Base-by-base conservation (phyloP, 2,113 vertebrate species). In the Leiothrix lutea region DNA sequence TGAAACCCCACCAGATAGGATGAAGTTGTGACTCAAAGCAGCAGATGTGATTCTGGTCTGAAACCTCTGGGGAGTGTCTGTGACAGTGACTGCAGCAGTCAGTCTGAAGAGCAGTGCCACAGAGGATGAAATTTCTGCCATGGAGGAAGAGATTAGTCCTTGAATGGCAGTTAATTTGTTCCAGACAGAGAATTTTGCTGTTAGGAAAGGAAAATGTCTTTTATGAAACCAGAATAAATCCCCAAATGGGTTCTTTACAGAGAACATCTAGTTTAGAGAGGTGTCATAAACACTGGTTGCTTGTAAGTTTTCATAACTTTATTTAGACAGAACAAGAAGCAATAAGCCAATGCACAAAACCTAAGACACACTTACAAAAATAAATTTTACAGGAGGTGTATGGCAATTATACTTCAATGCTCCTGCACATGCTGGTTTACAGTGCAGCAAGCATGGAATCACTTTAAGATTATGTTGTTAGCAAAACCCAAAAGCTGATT, bases 81-180 rank as follows among this genome's bases (percentile, higher is more conserved):
- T 88, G 79, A 77, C 93, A 93, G 84, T 5, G 8, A 95, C 36
- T 14, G 53, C 31, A 77, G 77, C 79, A 80, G 88, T 50, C 56
- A 88, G 22, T 5, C 51, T 94, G 92, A 94, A 91, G 6, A 91
- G 58, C 85, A 80, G 66, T 75, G 69, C 54, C 94, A 94, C 28
- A 77, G 88, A 96, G 72, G 86, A 96, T 94, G 75, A 88, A 16
- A 74, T 86, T 94, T 93, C 79, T 95, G 92, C 60, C 85, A 74
- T 29, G 60, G 29, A 95, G 67, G 87, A 95, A 92, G 88, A 90
- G 80, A 97, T 94, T 90, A 92, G 87, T 90, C 87, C 67, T 94
- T 83, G 81, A 95, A 92, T 58, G 48, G 67, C 88, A 90, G 90
- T 80, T 95, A 96, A 96, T 97, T 93, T 90, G 79, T 96, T 96